Percentiles rank a stretch among this genome's conserved stretches.
These are phyloP conservation scores for Scolopax rusticola DNA, from an alignment of 2,797 vertebrate genomes.

Conservation along the genomic window DNA sequence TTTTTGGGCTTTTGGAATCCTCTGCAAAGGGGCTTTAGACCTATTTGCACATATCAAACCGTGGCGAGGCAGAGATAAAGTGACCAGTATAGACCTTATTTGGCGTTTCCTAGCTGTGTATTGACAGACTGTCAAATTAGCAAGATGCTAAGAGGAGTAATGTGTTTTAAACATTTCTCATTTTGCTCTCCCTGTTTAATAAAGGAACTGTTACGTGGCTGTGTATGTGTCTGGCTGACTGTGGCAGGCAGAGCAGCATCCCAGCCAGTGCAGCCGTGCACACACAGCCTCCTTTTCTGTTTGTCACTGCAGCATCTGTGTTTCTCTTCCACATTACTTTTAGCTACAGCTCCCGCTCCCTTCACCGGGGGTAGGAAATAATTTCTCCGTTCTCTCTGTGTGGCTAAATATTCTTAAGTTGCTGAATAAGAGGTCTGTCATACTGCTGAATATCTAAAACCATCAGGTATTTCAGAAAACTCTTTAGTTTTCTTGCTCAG, in stretches of 20 bases:
- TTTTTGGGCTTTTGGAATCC: not conserved
- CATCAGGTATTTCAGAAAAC: not conserved
- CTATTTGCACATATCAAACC: not conserved
- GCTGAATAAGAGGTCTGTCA: slow-evolving; percentile 8
- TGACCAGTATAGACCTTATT: not conserved
- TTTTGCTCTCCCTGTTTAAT: not conserved
- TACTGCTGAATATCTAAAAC: not conserved
- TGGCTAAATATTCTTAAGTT: slow-evolving; percentile 8
- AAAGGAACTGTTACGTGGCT: not conserved
- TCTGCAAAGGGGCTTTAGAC: not conserved
- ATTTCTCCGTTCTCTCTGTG: not conserved
- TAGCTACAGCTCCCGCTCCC: not conserved
- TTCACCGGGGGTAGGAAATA: not conserved
- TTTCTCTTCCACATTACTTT: not conserved
- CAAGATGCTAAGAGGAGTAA: not conserved
- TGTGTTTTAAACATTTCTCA: not conserved
- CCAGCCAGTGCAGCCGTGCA: not conserved
- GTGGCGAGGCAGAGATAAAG: not conserved
- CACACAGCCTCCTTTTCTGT: not conserved
- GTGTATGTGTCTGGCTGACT: not conserved
- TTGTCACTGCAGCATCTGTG: slow-evolving; percentile 20
- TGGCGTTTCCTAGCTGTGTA: not conserved
- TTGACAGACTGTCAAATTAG: not conserved
- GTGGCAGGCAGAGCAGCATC: not conserved
- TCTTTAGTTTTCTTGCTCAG: not conserved